phyloP scores from a whole-genome alignment of 2,113 vertebrate species.

The Poeciliopsis occidentalis region DNA sequence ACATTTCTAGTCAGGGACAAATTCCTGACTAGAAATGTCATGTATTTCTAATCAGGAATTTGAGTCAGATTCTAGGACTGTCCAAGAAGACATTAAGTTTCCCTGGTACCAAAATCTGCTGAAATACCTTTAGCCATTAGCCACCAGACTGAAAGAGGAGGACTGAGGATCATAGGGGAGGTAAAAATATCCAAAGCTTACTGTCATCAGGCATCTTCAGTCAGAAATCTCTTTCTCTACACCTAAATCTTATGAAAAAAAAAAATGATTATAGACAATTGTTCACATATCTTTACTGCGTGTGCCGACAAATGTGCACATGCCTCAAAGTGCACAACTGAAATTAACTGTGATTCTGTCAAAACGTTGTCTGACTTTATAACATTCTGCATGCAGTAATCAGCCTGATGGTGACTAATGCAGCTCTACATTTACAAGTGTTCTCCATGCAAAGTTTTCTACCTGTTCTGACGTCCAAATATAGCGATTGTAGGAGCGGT shows the following conservation, averaged over 20 bases:
- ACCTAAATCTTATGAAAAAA: not conserved
- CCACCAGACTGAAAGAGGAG: no score
- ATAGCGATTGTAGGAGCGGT: constrained; percentile 35
- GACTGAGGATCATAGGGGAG: no score
- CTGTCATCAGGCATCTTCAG: no score
- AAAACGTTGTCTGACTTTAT: constrained; percentile 7
- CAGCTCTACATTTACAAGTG: constrained; percentile 41
- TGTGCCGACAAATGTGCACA: not conserved
- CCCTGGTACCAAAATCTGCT: no score
- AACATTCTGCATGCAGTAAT: constrained; percentile 1
- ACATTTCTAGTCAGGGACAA: not conserved
- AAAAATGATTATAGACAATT: not conserved
- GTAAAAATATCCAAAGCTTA: no score
- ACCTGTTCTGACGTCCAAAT: constrained; percentile 46
- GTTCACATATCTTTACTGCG: not conserved
- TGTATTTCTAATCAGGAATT: no score
- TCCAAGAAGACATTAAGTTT: no score
- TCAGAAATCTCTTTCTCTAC: not conserved
- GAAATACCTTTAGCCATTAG: no score
- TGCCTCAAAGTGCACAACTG: constrained; percentile 6
- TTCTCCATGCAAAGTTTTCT: constrained; percentile 24
- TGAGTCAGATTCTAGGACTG: no score
- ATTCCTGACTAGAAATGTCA: no score
- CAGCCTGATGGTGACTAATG: constrained; percentile 30
- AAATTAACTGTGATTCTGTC: not conserved